Evolutionary conservation across 2,888 invertebrate species (phyloP), one percentile per base, ranked within the genome.

Genomic region (Kryphioiulus occultus): DNA sequence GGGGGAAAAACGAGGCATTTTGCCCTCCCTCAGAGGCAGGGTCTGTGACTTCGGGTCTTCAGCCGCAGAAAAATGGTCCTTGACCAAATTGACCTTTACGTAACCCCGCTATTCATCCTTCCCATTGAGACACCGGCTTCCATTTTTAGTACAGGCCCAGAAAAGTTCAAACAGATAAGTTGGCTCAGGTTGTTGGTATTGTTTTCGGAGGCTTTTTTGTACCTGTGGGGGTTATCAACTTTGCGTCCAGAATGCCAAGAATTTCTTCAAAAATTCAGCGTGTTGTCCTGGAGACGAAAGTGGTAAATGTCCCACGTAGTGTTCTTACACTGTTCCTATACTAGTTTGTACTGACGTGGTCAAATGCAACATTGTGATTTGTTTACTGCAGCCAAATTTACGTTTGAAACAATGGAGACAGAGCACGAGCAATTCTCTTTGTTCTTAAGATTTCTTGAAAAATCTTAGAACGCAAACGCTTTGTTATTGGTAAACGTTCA

Each of bases 81-180:
- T 85, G 85, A 85, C 39, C 85, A 85, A 42, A 42, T 85, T 85
- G 39, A 85, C 39, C 85, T 85, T 85, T 85, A 22, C 85, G 39
- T 39, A 85, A 85, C 85, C 85, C 22, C 42, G 30, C 78, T 68
- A 22, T 22, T 68, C 68, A 68, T 26, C 26, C 68, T 5, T 10
- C 30, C 26, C 68, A 68, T 68, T 68, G 26, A 68, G 26, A 68
- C 19, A 22, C 22, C 30, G 30, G 78, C 78, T 78, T 30, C 78
- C 78, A 78, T 78, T 78, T 78, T 78, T 78, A 78, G 78, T 78
- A 78, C 30, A 30, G 78, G 78, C 78, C 30, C 30, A 2, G 68
- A 68, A 68, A 68, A 68, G 26, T 10, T 5, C 30, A 68, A 22
- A n/a, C 47, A 17, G 53, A n/a, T n/a, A n/a, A n/a, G n/a, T n/a